Evolutionary conservation across 2,888 invertebrate genomes (phyloP).

Genomic region (Cepaea hortensis): DNA sequence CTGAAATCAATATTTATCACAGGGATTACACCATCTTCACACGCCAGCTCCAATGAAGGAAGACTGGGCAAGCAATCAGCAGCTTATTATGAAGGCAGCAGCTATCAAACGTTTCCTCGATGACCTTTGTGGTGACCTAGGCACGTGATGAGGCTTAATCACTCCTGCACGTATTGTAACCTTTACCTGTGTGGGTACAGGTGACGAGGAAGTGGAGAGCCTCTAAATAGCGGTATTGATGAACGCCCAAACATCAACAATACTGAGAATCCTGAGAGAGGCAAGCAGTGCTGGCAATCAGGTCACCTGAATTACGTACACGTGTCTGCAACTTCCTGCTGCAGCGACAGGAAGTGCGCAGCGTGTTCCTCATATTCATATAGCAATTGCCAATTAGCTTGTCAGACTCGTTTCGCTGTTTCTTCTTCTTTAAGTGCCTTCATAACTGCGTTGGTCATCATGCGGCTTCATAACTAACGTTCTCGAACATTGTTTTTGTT

Average conservation of each 20-base stretch:
- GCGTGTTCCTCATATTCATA: not conserved
- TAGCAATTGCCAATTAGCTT: not conserved
- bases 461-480: too few species aligned
- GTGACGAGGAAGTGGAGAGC: not conserved
- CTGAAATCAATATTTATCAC: too few species aligned
- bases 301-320: not conserved
- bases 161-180: conserved; percentile 6
- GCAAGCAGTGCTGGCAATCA: not conserved
- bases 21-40: too few species aligned
- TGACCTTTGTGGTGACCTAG: too few species aligned
- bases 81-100: too few species aligned
- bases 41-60: too few species aligned
- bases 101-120: too few species aligned
- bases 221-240: conserved; percentile 11
- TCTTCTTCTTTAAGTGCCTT: not conserved
- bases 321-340: not conserved
- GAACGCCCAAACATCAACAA: conserved; percentile 8
- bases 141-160: conserved; percentile 24
- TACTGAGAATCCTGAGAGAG: not conserved
- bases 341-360: not conserved
- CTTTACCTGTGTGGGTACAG: conserved; percentile 3
- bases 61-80: too few species aligned
- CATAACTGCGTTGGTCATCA: too few species aligned
- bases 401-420: not conserved
- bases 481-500: too few species aligned